Evolutionary conservation across 2,888 invertebrate species (phyloP), one percentile per base, ranked within the genome.

Genomic region (Candidula unifasciata): DNA sequence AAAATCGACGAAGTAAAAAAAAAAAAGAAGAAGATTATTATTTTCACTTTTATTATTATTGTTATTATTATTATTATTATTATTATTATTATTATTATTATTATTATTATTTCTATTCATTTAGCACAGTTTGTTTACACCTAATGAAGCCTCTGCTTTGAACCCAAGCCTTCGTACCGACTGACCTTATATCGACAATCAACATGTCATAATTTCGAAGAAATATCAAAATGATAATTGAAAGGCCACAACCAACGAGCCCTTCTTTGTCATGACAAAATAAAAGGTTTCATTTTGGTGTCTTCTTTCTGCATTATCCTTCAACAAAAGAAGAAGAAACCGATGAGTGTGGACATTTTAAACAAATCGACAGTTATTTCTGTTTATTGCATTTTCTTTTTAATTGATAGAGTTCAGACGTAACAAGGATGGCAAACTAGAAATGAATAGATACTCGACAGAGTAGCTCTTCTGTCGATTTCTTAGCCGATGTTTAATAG

Each of bases 381-480:
- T 30, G 54, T 54, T 74, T 54, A 54, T 30, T 74, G 16, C 54
- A 18, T 27, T 44, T 73, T 74, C 30, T 74, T 74, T 74, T 30
- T 44, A 74, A 54, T 30, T 52, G 30, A 13, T 0, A 30, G 27
- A 30, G 73, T 54, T 74, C 30, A 13, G 74, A 30, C 54, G 21
- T 16, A 33, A 30, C 74, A 64, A 35, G 35, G 1, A 78, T 0
- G 21, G 37, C 78, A 78, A 52, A 52, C 60, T 21, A 21, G 37
- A 27, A 78, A 64, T 78, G 64, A 64, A 78, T 78, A 60, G 35
- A 78, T 35, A 3, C 13, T 3, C 24, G 64, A n/a, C 33, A 35
- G 60, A 37, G 64, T 37, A 64, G 60, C 35, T 24, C 35, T 78
- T 78, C 77, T 64, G 60, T 6, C 35, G 35, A 60, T 78, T 78